Evolutionary conservation across 2,888 invertebrate species (phyloP).

Genomic region (Orchesellides sinensis): DNA sequence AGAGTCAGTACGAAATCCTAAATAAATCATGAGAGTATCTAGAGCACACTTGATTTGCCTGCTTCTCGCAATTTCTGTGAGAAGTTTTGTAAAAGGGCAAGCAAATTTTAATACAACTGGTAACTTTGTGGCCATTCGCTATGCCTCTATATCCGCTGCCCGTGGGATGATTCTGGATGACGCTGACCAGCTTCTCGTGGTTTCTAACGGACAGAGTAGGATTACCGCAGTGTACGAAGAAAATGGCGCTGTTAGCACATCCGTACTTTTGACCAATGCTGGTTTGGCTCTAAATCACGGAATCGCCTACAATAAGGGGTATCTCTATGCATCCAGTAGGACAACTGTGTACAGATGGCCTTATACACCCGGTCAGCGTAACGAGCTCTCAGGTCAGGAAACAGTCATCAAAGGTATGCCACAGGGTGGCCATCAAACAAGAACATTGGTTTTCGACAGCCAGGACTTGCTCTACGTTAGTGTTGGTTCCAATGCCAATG

Average conservation of each 20-base stretch:
- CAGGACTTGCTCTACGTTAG: conserved; percentile 45
- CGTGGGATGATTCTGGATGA: conserved; percentile 61
- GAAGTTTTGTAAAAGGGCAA: conserved; percentile 13
- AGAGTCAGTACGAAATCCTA: no score
- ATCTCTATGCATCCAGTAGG: conserved; percentile 65
- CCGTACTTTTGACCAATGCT: conserved; percentile 23
- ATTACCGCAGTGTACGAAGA: conserved; percentile 32
- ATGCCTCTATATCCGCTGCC: not conserved
- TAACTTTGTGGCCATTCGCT: conserved; percentile 8
- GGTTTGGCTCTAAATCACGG: conserved; percentile 64
- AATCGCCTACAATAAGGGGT: conserved; percentile 52
- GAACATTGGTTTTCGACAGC: conserved; percentile 61
- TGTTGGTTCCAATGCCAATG: conserved; percentile 61
- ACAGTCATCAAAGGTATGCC: conserved; percentile 61
- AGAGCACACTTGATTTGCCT: conserved; percentile 9
- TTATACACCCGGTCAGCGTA: conserved; percentile 67
- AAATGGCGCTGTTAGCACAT: conserved; percentile 34
- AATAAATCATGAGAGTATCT: no score
- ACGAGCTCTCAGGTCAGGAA: conserved; percentile 22
- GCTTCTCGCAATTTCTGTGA: not conserved
- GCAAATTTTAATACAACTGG: conserved; percentile 53
- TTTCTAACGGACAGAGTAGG: conserved; percentile 7
- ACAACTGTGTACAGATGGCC: conserved; percentile 67
- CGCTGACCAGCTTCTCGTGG: conserved; percentile 65
- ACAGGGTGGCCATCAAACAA: conserved; percentile 52